Conservation (phyloP, 2,113 vertebrate species). For the Tachysurus fulvidraco region DNA sequence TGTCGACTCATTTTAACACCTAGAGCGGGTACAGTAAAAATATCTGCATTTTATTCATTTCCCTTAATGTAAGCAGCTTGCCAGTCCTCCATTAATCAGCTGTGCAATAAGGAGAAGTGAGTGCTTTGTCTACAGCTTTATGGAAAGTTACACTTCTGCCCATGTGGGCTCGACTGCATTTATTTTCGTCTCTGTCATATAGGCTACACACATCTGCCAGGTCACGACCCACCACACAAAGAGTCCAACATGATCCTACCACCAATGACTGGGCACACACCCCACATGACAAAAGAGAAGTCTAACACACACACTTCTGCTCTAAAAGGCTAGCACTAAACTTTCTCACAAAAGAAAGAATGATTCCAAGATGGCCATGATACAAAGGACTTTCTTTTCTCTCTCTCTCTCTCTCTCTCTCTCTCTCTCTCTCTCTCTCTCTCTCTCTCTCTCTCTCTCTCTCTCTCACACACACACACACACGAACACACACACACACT, state of each 20-base stretch:
- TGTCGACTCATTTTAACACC: no score
- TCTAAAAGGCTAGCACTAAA: slow-evolving; percentile 7
- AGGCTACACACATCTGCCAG: slow-evolving; percentile 68
- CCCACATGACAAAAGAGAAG: slow-evolving; percentile 38
- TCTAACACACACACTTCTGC: slow-evolving; percentile 43
- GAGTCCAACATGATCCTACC: slow-evolving; percentile 34
- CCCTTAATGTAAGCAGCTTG: background rate
- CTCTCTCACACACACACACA: background rate
- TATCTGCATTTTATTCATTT: no score
- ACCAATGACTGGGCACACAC: slow-evolving; percentile 17
- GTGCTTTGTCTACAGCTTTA: background rate
- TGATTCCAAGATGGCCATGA: background rate
- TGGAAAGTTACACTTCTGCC: background rate
- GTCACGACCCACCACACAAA: slow-evolving; percentile 62
- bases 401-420: no score
- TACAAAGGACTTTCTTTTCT: slow-evolving; percentile 1
- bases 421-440: background rate
- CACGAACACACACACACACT: background rate
- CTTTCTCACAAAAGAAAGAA: slow-evolving; percentile 29
- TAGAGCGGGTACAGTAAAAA: background rate
- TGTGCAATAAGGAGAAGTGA: background rate
- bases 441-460: background rate
- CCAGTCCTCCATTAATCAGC: background rate
- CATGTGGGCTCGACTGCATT: slow-evolving; percentile 1
- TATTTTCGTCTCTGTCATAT: slow-evolving; percentile 46